Conservation (phyloP, 1,140 invertebrate species). For the Chrysomallon squamiferum region DNA sequence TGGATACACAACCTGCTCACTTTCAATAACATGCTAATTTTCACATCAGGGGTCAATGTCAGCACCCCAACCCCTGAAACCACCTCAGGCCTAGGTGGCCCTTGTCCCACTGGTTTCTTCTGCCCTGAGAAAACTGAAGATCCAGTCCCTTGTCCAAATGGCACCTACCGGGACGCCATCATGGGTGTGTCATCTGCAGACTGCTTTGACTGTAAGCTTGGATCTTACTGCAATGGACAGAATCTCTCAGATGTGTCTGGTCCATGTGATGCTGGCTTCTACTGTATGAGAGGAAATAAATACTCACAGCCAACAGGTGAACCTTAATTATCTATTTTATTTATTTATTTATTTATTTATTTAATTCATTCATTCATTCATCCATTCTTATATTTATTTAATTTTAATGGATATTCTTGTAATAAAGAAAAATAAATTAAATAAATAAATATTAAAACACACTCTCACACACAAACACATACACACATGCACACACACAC, state of each 20-base stretch:
- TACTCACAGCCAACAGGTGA: conserved; percentile 49
- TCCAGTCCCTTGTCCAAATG: conserved; percentile 49
- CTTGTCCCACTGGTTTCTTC: conserved; percentile 54
- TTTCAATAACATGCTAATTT: no score
- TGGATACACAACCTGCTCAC: no score
- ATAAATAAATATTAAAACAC: no score
- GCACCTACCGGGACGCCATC: conserved; percentile 48
- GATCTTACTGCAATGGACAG: conserved; percentile 48
- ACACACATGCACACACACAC: no score
- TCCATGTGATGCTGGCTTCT: conserved; percentile 52
- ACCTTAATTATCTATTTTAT: no score
- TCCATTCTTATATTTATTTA: no score
- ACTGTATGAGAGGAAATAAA: conserved; percentile 49
- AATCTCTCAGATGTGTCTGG: conserved; percentile 41
- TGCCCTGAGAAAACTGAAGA: conserved; percentile 50
- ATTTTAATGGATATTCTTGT: no score
- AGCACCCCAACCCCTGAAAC: conserved; percentile 47
- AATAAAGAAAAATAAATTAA: no score
- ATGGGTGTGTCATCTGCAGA: conserved; percentile 26
- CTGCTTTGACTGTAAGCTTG: conserved; percentile 49
- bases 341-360: no score
- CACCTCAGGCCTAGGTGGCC: conserved; percentile 51
- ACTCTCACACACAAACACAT: no score
- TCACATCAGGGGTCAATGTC: conserved; percentile 50
- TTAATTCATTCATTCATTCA: no score